phyloP scores from a whole-genome alignment of 2,888 invertebrate species.

The Athalia circularis region DNA sequence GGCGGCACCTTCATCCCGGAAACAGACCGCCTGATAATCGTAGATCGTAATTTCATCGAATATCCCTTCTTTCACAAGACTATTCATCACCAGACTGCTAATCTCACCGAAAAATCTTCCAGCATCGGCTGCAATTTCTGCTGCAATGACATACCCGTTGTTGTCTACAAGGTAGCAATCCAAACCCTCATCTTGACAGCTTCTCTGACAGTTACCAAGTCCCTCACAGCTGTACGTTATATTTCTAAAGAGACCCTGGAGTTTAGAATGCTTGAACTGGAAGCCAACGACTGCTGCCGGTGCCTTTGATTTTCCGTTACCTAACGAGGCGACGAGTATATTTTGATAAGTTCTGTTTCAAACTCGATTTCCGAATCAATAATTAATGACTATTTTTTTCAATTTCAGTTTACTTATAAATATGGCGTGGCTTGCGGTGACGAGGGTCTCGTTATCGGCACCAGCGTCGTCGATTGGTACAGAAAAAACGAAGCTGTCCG shows the following conservation, averaged over 20 bases:
- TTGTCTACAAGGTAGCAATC: slow-evolving; percentile 92
- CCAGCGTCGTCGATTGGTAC: slow-evolving; percentile 82
- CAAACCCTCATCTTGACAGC: slow-evolving; percentile 81
- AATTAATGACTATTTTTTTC: too few relatives aligned
- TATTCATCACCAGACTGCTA: slow-evolving; percentile 85
- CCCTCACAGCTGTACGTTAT: slow-evolving; percentile 80
- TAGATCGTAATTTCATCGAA: slow-evolving; percentile 85
- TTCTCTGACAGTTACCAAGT: slow-evolving; percentile 69
- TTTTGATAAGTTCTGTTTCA: slow-evolving; percentile 46
- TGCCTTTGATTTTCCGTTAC: slow-evolving; percentile 68
- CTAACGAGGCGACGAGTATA: slow-evolving; percentile 57
- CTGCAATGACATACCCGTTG: slow-evolving; percentile 91
- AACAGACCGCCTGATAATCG: slow-evolving; percentile 94
- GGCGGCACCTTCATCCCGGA: slow-evolving; percentile 75
- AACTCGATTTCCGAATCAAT: too few relatives aligned
- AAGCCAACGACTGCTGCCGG: slow-evolving; percentile 80
- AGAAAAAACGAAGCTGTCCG: slow-evolving; percentile 88
- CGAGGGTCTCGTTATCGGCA: slow-evolving; percentile 79
- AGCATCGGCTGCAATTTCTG: slow-evolving; percentile 83
- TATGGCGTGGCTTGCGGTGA: slow-evolving; percentile 92
- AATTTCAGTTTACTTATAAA: slow-evolving; percentile 72
- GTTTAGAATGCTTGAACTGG: slow-evolving; percentile 87
- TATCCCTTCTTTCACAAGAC: slow-evolving; percentile 83
- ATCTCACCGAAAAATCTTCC: slow-evolving; percentile 93
- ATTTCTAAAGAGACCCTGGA: slow-evolving; percentile 86